Evolutionary conservation across 1,140 invertebrate genomes (phyloP).

Genomic region (Harlomillsia oculata): DNA sequence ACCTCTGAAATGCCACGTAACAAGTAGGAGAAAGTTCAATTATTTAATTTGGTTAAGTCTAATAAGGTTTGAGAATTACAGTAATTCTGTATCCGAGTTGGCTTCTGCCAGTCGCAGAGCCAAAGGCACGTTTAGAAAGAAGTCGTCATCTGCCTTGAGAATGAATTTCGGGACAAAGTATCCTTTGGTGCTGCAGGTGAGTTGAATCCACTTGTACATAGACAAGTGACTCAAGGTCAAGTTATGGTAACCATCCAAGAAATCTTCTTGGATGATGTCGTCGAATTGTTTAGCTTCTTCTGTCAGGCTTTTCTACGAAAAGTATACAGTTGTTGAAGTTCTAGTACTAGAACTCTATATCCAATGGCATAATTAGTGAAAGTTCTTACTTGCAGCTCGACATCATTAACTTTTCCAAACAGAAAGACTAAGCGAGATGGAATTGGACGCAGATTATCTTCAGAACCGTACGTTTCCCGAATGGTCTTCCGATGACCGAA

Average conservation of each 20-base stretch:
- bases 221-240: slow-evolving; percentile 3
- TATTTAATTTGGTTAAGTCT: not conserved
- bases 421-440: slow-evolving; percentile 5
- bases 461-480: slow-evolving; percentile 10
- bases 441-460: not conserved
- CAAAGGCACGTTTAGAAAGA: slow-evolving; percentile 9
- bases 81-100: slow-evolving; percentile 8
- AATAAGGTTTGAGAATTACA: no score
- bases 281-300: not conserved
- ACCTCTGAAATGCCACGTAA: slow-evolving; percentile 5
- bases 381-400: slow-evolving; percentile 1
- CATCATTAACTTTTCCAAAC: slow-evolving; percentile 5
- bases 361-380: not conserved
- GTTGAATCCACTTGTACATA: not conserved
- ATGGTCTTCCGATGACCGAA: not conserved
- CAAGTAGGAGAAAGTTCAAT: no score
- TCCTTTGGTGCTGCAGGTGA: not conserved
- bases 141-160: slow-evolving; percentile 15
- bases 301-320: not conserved
- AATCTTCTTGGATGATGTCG: slow-evolving; percentile 5
- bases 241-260: slow-evolving; percentile 3
- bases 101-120: slow-evolving; percentile 1
- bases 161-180: not conserved
- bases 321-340: not conserved
- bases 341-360: not conserved